Evolutionary conservation across 1,140 invertebrate species (phyloP), one percentile per base, ranked within the genome.

Genomic region (Andrena cerasifolii): DNA sequence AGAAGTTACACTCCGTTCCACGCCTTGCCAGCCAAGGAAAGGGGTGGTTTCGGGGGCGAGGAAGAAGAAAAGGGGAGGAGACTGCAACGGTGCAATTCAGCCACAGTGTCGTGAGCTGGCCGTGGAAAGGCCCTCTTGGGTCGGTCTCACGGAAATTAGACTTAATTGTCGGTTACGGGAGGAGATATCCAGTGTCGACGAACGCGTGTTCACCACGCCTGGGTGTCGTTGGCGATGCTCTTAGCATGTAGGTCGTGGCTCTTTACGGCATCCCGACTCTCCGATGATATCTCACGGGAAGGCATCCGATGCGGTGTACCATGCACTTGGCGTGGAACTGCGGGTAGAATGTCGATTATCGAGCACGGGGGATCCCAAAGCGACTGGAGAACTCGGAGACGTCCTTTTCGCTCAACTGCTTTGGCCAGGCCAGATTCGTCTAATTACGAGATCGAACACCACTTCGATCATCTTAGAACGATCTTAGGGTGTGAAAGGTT

Each of bases 1-100:
- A 87, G 79, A 88, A 89, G 87, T 89, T 89, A 85, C 82, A 66
- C 78, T 47, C 67, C 33, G 65, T 80, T 54, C 68, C 77, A 49
- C 65, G 49, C 49, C 66, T 24, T 33, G 28, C 24, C 65, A 59
- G 61, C 58, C 31, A 59, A 2, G 24, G 14, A 53, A 21, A 3
- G n/a, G 24, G n/a, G 49, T 16, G 18, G 47, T 10, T 6, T 31
- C 7, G 2, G 14, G 43, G 21, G 40, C 43, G 43, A 2, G n/a
- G 14, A 47, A 10, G 24, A 36, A 49, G 63, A 40, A 49, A 45
- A 45, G 26, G 3, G n/a, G 28, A 4, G 36, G 6, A 36, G 58
- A 49, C 4, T 1, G 61, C 45, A 21, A 28, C 18, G 21, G 33
- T 16, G 65, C 74, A 31, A 76, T 78, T 62, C 31, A 47, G 12